These are phyloP conservation scores for Bombylius major DNA, from an alignment of 2,888 invertebrate species.

Conservation along the genomic window DNA sequence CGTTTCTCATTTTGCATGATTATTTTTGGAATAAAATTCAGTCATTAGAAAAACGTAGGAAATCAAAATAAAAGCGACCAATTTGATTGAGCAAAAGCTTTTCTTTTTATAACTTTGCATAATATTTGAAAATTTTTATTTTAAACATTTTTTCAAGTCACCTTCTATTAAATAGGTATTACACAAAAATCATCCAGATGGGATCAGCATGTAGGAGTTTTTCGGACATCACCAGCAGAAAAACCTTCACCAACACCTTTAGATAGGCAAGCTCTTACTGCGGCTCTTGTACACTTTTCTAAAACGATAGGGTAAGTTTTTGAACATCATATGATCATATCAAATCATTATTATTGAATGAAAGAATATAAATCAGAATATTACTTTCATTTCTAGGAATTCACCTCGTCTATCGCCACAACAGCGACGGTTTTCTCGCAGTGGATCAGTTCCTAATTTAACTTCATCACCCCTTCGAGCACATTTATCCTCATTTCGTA, in stretches of 20 bases:
- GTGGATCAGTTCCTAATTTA: slow-evolving; percentile 49
- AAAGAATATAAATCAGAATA: not conserved
- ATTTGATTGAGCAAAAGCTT: too few relatives aligned
- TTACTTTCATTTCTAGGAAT: slow-evolving; percentile 20
- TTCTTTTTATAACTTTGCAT: too few relatives aligned
- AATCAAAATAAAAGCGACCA: too few relatives aligned
- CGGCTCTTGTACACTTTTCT: slow-evolving; percentile 39
- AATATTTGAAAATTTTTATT: too few relatives aligned
- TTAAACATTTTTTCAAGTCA: too few relatives aligned
- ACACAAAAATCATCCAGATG: slow-evolving; percentile 27
- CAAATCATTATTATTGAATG: too few relatives aligned
- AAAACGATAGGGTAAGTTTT: slow-evolving; percentile 25
- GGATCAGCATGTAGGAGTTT: slow-evolving; percentile 55
- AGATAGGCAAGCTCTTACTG: slow-evolving; percentile 39
- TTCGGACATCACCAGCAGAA: slow-evolving; percentile 45
- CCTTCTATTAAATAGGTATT: too few relatives aligned
- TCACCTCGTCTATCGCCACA: slow-evolving; percentile 31
- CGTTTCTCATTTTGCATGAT: too few relatives aligned
- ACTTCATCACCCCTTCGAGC: slow-evolving; percentile 13
- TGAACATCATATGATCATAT: not conserved
- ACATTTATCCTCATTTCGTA: slow-evolving; percentile 27
- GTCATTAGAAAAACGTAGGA: too few relatives aligned
- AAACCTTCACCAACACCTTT: slow-evolving; percentile 36
- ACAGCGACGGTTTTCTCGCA: slow-evolving; percentile 36
- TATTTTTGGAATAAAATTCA: too few relatives aligned